Evolutionary conservation across 2,888 invertebrate genomes (phyloP).

Genomic region (Bembecia ichneumoniformis): DNA sequence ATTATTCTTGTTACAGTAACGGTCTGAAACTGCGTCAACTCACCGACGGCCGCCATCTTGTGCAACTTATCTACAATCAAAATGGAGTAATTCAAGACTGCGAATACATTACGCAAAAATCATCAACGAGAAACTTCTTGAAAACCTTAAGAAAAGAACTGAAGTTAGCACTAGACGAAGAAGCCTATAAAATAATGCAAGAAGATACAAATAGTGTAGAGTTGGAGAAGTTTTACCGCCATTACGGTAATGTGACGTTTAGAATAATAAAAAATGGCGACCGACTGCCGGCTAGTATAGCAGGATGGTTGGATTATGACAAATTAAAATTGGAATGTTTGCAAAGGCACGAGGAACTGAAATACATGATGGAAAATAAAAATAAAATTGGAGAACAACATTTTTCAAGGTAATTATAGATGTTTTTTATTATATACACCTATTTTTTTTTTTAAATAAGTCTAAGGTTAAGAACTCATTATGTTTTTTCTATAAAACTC

Average conservation of each 20-base stretch:
- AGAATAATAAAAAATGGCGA: slow-evolving; percentile 61
- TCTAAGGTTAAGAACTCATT: no score
- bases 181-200: slow-evolving; percentile 38
- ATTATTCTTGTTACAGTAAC: slow-evolving; percentile 55
- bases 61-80: slow-evolving; percentile 78
- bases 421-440: slow-evolving; percentile 4
- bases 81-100: slow-evolving; percentile 76
- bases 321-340: slow-evolving; percentile 71
- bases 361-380: slow-evolving; percentile 45
- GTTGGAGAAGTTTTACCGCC: slow-evolving; percentile 47
- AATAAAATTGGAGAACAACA: slow-evolving; percentile 37
- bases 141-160: slow-evolving; percentile 72
- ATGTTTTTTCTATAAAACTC: no score
- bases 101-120: slow-evolving; percentile 73
- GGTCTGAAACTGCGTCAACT: slow-evolving; percentile 76
- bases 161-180: slow-evolving; percentile 53
- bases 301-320: slow-evolving; percentile 73
- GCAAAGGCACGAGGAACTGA: slow-evolving; percentile 48
- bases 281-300: slow-evolving; percentile 59
- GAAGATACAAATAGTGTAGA: slow-evolving; percentile 24
- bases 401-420: slow-evolving; percentile 39
- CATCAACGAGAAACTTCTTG: slow-evolving; percentile 72
- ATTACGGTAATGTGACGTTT: slow-evolving; percentile 70
- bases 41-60: slow-evolving; percentile 77
- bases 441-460: background rate